A percentile compares a stretch with the other conserved stretches of the same genome.
These are phyloP conservation scores for Drosophila pectinifera DNA, from an alignment of 1,140 invertebrate genomes.

Conservation along the genomic window DNA sequence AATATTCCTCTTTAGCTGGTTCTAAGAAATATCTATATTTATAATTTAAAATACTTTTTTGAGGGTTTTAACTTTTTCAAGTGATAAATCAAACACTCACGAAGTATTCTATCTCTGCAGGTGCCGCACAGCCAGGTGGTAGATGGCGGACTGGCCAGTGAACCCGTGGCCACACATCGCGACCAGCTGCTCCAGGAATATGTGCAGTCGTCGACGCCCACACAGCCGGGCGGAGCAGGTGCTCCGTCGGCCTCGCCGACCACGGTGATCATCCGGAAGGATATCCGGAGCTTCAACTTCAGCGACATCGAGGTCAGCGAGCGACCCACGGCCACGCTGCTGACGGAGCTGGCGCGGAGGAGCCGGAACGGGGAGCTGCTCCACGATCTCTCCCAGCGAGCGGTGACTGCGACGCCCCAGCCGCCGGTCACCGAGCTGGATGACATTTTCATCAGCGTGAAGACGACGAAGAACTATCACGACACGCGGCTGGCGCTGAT, in stretches of 20 bases:
- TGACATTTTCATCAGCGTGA: constrained; percentile 97
- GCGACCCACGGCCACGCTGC: constrained; percentile 63
- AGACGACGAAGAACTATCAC: constrained; percentile 96
- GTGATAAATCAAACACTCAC: neutral
- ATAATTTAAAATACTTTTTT: neutral
- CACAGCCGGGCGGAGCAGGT: constrained; percentile 51
- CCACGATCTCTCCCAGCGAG: constrained; percentile 77
- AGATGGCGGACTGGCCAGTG: constrained; percentile 54
- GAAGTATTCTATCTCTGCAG: constrained; percentile 17
- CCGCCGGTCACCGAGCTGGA: constrained; percentile 90
- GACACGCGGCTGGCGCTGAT: constrained; percentile 93
- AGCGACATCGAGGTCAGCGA: constrained; percentile 82
- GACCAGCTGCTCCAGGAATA: constrained; percentile 58
- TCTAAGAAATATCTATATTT: neutral
- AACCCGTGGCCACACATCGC: constrained; percentile 58
- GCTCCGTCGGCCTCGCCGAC: constrained; percentile 47
- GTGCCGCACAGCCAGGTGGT: constrained; percentile 49
- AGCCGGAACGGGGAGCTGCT: constrained; percentile 78
- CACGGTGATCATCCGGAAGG: constrained; percentile 79
- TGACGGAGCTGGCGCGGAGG: constrained; percentile 69
- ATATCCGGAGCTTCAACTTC: constrained; percentile 83
- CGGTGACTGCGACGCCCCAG: constrained; percentile 86
- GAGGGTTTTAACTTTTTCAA: neutral
- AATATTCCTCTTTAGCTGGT: neutral
- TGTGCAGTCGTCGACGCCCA: constrained; percentile 53